phyloP scores from a whole-genome alignment of 2,888 invertebrate genomes.

The Tetheella fluctuosa region DNA sequence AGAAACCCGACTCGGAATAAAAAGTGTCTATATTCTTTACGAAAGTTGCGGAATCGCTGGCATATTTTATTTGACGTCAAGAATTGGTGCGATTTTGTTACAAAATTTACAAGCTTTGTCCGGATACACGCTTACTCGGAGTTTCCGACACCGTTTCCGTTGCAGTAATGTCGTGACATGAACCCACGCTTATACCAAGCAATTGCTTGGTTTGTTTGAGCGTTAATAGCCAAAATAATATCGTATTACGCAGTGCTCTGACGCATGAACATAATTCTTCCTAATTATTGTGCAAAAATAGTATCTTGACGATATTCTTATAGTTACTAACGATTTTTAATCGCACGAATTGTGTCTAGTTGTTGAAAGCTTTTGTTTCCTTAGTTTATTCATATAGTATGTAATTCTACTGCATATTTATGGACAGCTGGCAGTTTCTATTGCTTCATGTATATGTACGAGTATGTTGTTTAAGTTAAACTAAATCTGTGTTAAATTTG shows the following conservation, averaged over 20 bases:
- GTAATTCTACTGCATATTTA: conserved; percentile 1
- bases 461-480: not conserved
- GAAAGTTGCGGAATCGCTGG: not conserved
- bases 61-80: not conserved
- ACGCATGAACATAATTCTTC: not conserved
- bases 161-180: not conserved
- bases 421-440: not conserved
- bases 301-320: not conserved
- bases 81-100: not conserved
- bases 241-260: not conserved
- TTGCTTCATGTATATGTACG: not conserved
- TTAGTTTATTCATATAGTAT: not conserved
- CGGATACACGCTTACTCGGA: not conserved
- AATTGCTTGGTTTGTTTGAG: not conserved
- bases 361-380: not conserved
- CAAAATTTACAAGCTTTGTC: not conserved
- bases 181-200: not conserved
- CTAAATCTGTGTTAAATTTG: not conserved
- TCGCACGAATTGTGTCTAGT: not conserved
- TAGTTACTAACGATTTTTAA: not conserved
- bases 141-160: not conserved
- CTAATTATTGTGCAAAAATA: not conserved
- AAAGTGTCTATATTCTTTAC: not conserved
- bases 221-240: not conserved
- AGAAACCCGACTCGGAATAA: not conserved